Conservation (phyloP, 2,113 vertebrate genomes). For the Semnornis frantzii region DNA sequence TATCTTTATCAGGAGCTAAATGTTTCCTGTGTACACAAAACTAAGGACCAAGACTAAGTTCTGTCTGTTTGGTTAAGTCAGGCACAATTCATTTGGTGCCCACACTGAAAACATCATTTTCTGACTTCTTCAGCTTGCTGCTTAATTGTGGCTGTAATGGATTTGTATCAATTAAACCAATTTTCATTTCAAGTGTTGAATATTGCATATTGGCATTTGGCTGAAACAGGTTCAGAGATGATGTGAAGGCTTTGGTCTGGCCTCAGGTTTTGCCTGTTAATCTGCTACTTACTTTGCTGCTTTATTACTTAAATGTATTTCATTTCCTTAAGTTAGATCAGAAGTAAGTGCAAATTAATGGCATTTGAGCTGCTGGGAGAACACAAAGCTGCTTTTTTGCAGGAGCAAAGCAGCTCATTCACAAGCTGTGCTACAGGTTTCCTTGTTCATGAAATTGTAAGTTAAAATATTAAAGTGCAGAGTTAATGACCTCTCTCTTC, state of each 20-base stretch:
- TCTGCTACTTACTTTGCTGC: not conserved
- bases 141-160: not conserved
- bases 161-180: not conserved
- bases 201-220: not conserved
- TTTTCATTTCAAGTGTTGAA: not conserved
- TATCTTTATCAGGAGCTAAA: not conserved
- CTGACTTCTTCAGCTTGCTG: not conserved
- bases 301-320: not conserved
- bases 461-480: not conserved
- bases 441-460: not conserved
- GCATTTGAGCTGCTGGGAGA: not conserved
- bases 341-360: not conserved
- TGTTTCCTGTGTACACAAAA: not conserved
- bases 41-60: not conserved
- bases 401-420: not conserved
- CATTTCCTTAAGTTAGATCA: not conserved
- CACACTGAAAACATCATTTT: not conserved
- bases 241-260: not conserved
- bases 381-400: not conserved
- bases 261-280: not conserved
- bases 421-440: not conserved
- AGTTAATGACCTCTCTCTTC: not conserved
- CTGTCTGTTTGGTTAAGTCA: not conserved
- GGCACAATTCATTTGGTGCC: not conserved
- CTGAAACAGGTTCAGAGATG: not conserved